phyloP scores from a whole-genome alignment of 2,888 invertebrate species.

The Ornithoptera priamus region DNA sequence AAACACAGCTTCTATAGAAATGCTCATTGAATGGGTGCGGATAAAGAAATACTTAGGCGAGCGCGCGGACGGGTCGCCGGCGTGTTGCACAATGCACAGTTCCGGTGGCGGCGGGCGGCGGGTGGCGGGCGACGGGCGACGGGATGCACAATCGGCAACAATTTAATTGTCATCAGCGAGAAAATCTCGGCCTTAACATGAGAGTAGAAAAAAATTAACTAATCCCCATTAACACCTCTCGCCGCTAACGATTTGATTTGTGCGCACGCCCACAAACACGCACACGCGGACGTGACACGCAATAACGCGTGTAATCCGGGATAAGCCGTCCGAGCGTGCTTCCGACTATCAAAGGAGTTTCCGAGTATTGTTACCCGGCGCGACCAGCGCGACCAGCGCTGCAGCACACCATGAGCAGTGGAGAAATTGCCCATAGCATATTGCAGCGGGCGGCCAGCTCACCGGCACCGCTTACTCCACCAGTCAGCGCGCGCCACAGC shows the following conservation, averaged over 20 bases:
- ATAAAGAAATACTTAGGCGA: too few relatives aligned
- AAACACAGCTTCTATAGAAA: too few relatives aligned
- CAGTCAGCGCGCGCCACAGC: too few relatives aligned
- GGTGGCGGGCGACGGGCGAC: background rate
- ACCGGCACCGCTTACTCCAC: too few relatives aligned
- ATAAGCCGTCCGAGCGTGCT: slow-evolving; percentile 37
- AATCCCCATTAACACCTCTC: slow-evolving; percentile 33
- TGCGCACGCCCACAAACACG: slow-evolving; percentile 48
- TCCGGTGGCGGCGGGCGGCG: slow-evolving; percentile 19
- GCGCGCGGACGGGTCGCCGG: background rate
- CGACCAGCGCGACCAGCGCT: background rate
- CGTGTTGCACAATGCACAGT: slow-evolving; percentile 21
- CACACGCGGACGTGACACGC: slow-evolving; percentile 29
- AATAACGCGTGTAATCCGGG: slow-evolving; percentile 30
- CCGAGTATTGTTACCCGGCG: slow-evolving; percentile 26
- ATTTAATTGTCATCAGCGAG: too few relatives aligned
- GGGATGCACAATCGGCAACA: background rate
- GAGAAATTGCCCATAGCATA: too few relatives aligned
- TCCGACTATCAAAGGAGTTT: slow-evolving; percentile 33
- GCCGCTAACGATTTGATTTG: slow-evolving; percentile 39
- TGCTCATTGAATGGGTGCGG: too few relatives aligned
- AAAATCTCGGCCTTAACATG: slow-evolving; percentile 4
- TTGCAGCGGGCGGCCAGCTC: too few relatives aligned
- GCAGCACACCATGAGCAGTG: too few relatives aligned
- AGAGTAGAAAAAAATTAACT: slow-evolving; percentile 18